Evolutionary conservation across 2,797 vertebrate genomes (phyloP), one percentile per base, ranked within the genome.

Genomic region (Hirundo rustica): DNA sequence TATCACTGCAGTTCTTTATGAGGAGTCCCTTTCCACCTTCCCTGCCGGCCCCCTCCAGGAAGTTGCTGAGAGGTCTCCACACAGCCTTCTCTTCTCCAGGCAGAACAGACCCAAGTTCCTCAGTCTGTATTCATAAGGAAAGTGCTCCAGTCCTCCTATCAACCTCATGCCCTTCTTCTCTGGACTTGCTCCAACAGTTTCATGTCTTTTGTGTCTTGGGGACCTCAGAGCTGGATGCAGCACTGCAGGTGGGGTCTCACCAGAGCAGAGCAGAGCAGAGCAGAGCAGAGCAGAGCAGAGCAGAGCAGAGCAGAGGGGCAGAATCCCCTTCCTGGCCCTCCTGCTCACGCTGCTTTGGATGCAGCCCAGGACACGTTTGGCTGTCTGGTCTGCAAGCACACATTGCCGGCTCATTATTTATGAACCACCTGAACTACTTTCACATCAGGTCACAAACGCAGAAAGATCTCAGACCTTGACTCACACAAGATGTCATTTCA

Each of bases 301-400:
- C 19, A 42, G 42, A 57, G 11, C 26, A 40, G 58, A 42, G 60
- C 19, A 42, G 42, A 57, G 11, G 34, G 14, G 6, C 25, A 61
- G 30, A 67, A 81, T 60, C 23, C 26, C 25, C 50, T 47, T 8
- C 17, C 27, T 12, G 23, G 9, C 57, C 22, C 16, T 55, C 55
- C 55, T 68, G 62, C 2, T 21, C 30, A 36, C 1, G 0, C 7
- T 34, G 18, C 32, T 82, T 2, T 75, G 45, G 44, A 38, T 32
- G 30, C 18, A 81, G 54, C 23, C 21, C 55, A 62, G 42, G 18
- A 32, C 10, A 14, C 0, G 0, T 3, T 2, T 81, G 62, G 36
- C 16, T 29, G 1, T 62, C 42, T 29, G 64, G 16, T 16, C 78
- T 36, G 27, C 0, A 1, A 38, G 13, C 1, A 5, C 40, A 32